A percentile compares a stretch with the other conserved stretches of the same genome.
Conservation (phyloP, 2,888 invertebrate genomes). For the Coenonympha arcania region DNA sequence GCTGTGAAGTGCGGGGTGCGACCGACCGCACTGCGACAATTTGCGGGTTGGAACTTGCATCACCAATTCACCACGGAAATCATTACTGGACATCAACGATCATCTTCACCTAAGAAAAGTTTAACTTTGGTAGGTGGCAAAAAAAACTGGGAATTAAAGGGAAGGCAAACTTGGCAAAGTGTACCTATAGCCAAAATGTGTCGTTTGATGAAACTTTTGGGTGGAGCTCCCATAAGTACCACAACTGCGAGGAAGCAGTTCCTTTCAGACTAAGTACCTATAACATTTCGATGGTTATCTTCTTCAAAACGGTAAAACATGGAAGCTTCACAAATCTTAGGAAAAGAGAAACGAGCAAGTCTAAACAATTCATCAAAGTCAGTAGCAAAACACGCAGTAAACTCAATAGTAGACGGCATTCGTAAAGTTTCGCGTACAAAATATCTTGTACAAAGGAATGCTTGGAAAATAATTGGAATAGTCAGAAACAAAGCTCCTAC, state of each 20-base stretch:
- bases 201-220: no score
- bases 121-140: no score
- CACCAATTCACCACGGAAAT: no score
- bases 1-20: not conserved
- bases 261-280: no score
- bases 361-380: conserved; percentile 23
- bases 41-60: not conserved
- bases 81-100: no score
- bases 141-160: no score
- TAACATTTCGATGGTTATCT: not conserved
- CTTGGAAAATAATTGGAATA: conserved; percentile 16
- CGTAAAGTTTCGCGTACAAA: conserved; percentile 5
- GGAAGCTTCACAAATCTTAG: not conserved
- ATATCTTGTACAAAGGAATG: conserved; percentile 16
- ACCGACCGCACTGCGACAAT: not conserved
- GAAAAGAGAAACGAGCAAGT: not conserved
- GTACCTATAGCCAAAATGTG: no score
- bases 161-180: no score
- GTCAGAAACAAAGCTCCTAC: conserved; percentile 6
- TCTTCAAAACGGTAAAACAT: not conserved
- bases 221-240: no score
- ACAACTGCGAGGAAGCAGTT: no score
- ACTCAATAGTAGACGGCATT: not conserved
- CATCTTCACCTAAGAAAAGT: no score
- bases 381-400: conserved; percentile 7